Evolutionary conservation across 2,888 invertebrate genomes (phyloP), one percentile per base, ranked within the genome.

Genomic region (Idaea biselata): DNA sequence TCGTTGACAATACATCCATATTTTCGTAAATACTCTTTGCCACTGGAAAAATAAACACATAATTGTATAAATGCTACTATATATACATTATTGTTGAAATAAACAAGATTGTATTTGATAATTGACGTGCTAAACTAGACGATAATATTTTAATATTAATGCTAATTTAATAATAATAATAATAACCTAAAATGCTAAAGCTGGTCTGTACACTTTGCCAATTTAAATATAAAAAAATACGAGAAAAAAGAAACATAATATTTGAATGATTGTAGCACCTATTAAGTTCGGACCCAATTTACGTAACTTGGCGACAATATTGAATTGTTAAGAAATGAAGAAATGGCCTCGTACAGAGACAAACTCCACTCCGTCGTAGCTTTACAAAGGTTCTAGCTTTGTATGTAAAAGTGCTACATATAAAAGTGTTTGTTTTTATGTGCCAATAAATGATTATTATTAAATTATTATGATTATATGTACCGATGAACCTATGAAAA

Each of bases 1-100:
- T 61, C 7, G 82, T 80, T 14, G 91, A 79, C 58, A 90, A 67
- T 4, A 91, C 86, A 11, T 91, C 91, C 76, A 91, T 75, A 62
- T 91, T 92, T 65, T 88, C 88, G 16, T 90, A 80, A 18, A 90
- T 84, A 16, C 90, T 84, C 78, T 91, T 90, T 1, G 81, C 81
- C 65, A 90, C 92, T 92, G 72, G 56, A 75, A 78, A 66, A 60
- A 56, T 11, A n/a, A 17, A 16, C 16, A 55, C 2, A 55, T 55
- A 6, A 16, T 0, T 16, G 7, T 16, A 7, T 55, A 55, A 16
- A 16, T 55, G 8, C 16, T 55, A 7, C 25, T 25, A 25, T 3
- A 3, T 44, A 44, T 14, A 44, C 11, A 14, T 44, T 14, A 1
- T 33, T 6, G 7, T 11, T 8, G 11, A 44, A 44, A 44, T 44